These are phyloP conservation scores for Procambarus clarkii DNA, from an alignment of 1,140 invertebrate species.

Conservation along the genomic window DNA sequence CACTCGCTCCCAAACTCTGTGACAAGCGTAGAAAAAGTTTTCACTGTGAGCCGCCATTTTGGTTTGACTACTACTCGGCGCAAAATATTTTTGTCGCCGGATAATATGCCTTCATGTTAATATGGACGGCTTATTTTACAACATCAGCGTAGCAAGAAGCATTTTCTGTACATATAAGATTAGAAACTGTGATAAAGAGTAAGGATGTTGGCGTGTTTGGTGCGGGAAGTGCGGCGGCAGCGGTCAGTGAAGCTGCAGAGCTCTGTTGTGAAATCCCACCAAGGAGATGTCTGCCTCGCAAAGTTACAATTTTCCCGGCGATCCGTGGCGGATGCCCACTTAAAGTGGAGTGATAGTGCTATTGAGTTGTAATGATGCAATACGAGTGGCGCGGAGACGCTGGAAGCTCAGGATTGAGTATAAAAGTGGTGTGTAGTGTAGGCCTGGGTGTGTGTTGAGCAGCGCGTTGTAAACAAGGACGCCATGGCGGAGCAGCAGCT, in stretches of 20 bases:
- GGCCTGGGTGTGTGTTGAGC: constrained; percentile 42
- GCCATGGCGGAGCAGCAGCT: constrained; percentile 66
- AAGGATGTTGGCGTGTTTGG: constrained; percentile 25
- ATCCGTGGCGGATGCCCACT: constrained; percentile 47
- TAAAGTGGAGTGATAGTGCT: constrained; percentile 40
- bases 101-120: constrained; percentile 40
- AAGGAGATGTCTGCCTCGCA: constrained; percentile 66
- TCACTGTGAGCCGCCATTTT: constrained; percentile 68
- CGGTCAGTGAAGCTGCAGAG: constrained; percentile 62
- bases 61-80: constrained; percentile 65
- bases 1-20: constrained; percentile 20
- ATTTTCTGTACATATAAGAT: constrained; percentile 19
- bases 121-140: constrained; percentile 53
- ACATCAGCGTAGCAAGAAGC: constrained; percentile 45
- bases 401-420: constrained; percentile 18
- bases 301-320: constrained; percentile 57
- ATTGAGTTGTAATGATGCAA: constrained; percentile 50
- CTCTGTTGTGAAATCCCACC: constrained; percentile 60
- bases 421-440: constrained; percentile 48
- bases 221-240: constrained; percentile 11
- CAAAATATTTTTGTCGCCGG: constrained; percentile 64
- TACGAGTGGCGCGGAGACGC: constrained; percentile 47
- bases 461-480: constrained; percentile 68
- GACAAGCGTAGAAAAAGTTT: constrained; percentile 63
- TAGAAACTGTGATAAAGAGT: constrained; percentile 36